A percentile compares a stretch with the other conserved stretches of the same genome.
These are phyloP conservation scores for Sardinella longiceps DNA, from an alignment of 2,797 vertebrate genomes.

Conservation along the genomic window DNA sequence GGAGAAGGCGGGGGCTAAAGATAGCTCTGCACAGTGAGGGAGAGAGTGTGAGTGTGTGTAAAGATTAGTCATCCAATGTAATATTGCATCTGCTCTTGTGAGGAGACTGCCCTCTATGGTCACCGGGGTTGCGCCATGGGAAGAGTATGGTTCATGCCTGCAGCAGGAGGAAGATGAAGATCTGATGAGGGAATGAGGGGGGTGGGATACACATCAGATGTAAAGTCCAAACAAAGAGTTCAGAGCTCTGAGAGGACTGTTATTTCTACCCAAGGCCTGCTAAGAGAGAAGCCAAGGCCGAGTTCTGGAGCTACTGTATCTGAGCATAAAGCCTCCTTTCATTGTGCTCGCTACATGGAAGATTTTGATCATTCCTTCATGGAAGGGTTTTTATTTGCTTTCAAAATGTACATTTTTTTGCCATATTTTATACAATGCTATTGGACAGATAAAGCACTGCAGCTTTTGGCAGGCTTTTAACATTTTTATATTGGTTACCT, in stretches of 20 bases:
- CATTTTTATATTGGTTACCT: neutral
- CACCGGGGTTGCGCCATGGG: neutral
- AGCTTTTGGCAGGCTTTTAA: too few species aligned
- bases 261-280: neutral
- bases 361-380: neutral
- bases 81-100: neutral
- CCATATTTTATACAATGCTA: too few species aligned
- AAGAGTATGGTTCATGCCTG: neutral
- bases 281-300: neutral
- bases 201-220: neutral
- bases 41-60: neutral
- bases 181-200: neutral
- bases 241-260: neutral
- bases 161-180: neutral
- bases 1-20: slow-evolving; percentile 7
- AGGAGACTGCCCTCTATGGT: neutral
- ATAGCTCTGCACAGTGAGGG: neutral
- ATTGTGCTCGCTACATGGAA: neutral
- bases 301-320: neutral
- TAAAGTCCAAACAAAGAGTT: neutral
- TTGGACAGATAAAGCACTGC: too few species aligned
- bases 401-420: too few species aligned
- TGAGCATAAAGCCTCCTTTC: neutral
- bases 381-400: too few species aligned
- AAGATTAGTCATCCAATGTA: slow-evolving; percentile 21